A percentile compares a stretch with the other conserved stretches of the same genome.
These are phyloP conservation scores for Hartigia nigra DNA, from an alignment of 2,888 invertebrate genomes.

Conservation along the genomic window DNA sequence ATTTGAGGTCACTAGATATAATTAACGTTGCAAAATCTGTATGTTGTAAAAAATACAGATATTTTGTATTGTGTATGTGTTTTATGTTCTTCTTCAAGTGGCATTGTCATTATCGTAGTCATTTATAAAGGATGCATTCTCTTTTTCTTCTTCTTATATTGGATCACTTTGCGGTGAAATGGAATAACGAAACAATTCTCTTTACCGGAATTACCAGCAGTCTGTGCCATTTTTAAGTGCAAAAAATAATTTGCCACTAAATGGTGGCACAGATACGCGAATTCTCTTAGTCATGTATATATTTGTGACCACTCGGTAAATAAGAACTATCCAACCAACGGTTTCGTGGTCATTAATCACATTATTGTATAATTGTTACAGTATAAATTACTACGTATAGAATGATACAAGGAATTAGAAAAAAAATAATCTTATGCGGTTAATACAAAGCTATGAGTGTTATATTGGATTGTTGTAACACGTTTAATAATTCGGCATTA, in stretches of 20 bases:
- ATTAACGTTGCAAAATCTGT: background rate
- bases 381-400: too few species aligned
- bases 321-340: background rate
- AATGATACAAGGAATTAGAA: background rate
- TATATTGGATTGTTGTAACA: background rate
- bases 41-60: too few species aligned
- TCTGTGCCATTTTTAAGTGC: too few species aligned
- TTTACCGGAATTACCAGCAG: too few species aligned
- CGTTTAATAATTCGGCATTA: slow-evolving; percentile 33
- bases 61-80: too few species aligned
- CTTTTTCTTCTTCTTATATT: background rate
- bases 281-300: background rate
- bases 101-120: background rate
- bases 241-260: too few species aligned
- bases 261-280: background rate
- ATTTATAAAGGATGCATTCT: background rate
- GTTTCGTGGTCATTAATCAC: too few species aligned
- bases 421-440: background rate
- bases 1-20: background rate
- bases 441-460: background rate
- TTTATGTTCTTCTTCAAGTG: too few species aligned
- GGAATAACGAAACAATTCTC: background rate
- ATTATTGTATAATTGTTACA: too few species aligned
- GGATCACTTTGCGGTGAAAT: background rate
- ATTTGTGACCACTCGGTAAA: background rate